Evolutionary conservation across 2,113 vertebrate species (phyloP).

Genomic region (Pseudopodoces humilis): DNA sequence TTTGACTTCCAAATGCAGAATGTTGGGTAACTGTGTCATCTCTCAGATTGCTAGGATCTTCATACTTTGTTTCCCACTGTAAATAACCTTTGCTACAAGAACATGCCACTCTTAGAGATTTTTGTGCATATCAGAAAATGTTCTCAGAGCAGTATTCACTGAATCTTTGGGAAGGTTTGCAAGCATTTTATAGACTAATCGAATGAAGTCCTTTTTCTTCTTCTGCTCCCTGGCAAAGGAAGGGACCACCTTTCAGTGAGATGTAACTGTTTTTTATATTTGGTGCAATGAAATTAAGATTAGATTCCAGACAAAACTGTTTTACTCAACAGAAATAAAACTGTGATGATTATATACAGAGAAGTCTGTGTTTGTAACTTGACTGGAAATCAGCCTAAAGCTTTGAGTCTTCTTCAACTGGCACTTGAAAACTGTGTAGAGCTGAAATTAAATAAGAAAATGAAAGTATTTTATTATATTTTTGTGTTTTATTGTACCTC

Average conservation of each 20-base stretch:
- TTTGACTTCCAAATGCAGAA: background rate
- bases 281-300: conserved; percentile 4
- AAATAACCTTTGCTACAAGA: background rate
- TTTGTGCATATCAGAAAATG: background rate
- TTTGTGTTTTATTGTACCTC: background rate
- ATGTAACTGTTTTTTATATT: background rate
- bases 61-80: background rate
- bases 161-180: background rate
- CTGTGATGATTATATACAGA: background rate
- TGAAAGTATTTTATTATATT: background rate
- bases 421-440: background rate
- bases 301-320: conserved; percentile 15
- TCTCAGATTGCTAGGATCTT: background rate
- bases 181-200: background rate
- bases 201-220: background rate
- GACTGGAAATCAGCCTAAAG: background rate
- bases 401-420: background rate
- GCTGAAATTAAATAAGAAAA: background rate
- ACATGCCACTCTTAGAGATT: background rate
- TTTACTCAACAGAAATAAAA: conserved; percentile 3
- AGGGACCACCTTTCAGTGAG: conserved; percentile 7
- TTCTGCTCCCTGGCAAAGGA: conserved; percentile 17
- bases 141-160: background rate
- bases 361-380: background rate
- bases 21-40: background rate